Evolutionary conservation across 2,888 invertebrate species (phyloP).

Genomic region (Oscheius sp.): DNA sequence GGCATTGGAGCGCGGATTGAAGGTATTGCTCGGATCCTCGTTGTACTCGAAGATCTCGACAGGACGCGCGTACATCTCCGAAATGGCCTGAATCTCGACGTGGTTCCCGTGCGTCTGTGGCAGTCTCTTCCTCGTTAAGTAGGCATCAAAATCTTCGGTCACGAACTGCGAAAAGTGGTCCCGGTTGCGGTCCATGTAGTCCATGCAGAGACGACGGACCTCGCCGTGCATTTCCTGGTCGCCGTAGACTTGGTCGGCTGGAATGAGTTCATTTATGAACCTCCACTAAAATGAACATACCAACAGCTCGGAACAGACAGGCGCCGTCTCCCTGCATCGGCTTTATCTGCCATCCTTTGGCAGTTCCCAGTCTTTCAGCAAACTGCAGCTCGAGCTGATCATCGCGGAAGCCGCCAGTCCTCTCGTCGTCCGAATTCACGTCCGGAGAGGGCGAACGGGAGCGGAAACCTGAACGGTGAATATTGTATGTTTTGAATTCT

Average conservation of each 20-base stretch:
- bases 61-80: slow-evolving; percentile 86
- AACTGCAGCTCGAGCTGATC: slow-evolving; percentile 79
- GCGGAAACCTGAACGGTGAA: slow-evolving; percentile 11
- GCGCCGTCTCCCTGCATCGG: slow-evolving; percentile 89
- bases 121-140: slow-evolving; percentile 84
- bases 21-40: slow-evolving; percentile 84
- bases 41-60: slow-evolving; percentile 88
- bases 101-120: slow-evolving; percentile 89
- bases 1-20: slow-evolving; percentile 81
- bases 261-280: slow-evolving; percentile 36
- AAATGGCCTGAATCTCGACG: slow-evolving; percentile 89
- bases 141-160: slow-evolving; percentile 87
- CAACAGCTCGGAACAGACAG: slow-evolving; percentile 86
- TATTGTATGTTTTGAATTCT: not conserved
- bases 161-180: slow-evolving; percentile 89
- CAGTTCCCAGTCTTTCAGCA: slow-evolving; percentile 80
- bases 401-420: slow-evolving; percentile 11
- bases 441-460: slow-evolving; percentile 36
- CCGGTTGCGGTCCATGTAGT: slow-evolving; percentile 87
- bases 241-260: slow-evolving; percentile 88
- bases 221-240: slow-evolving; percentile 89
- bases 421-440: slow-evolving; percentile 35
- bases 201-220: slow-evolving; percentile 87
- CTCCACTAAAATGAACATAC: slow-evolving; percentile 70
- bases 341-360: slow-evolving; percentile 84